phyloP scores from a whole-genome alignment of 2,113 vertebrate species.

The Corythaixoides concolor region DNA sequence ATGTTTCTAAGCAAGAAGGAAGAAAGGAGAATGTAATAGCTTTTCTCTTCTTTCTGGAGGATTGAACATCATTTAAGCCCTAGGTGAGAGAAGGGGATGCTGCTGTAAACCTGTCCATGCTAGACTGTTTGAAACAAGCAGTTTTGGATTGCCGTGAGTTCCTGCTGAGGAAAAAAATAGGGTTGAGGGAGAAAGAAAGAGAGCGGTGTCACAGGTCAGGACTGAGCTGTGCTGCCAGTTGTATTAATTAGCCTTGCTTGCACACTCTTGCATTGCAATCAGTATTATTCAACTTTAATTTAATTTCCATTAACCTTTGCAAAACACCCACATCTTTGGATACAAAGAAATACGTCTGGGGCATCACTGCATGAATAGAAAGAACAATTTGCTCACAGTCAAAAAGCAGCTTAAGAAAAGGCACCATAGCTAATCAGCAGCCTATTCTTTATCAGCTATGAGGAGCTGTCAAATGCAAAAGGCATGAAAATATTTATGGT shows the following conservation, averaged over 20 bases:
- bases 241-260: conserved; percentile 7
- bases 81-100: background rate
- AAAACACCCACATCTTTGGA: conserved; percentile 11
- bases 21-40: background rate
- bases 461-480: background rate
- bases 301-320: conserved; percentile 30
- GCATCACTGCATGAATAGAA: background rate
- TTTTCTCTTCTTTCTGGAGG: background rate
- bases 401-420: background rate
- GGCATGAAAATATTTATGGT: background rate
- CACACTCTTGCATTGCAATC: background rate
- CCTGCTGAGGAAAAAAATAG: background rate
- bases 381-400: background rate
- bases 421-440: background rate
- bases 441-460: background rate
- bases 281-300: conserved; percentile 29
- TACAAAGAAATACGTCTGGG: background rate
- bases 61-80: background rate
- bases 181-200: background rate
- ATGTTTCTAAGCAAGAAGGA: background rate
- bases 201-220: background rate
- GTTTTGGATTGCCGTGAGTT: background rate
- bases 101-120: background rate
- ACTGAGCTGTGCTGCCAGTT: background rate
- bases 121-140: background rate